Conservation (phyloP, 2,113 vertebrate genomes). For the Lanius collurio region DNA sequence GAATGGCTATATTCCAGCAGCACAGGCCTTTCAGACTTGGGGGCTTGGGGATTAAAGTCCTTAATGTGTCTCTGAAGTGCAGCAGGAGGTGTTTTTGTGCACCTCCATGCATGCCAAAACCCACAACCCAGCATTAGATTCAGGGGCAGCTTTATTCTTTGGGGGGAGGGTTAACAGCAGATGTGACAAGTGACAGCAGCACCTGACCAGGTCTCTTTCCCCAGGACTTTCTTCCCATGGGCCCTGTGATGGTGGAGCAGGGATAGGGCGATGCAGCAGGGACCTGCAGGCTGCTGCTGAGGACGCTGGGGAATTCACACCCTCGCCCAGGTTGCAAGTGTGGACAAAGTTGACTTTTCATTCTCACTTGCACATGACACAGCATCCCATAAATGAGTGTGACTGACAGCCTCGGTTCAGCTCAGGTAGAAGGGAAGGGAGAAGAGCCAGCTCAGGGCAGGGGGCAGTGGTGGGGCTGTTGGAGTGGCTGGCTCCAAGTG, state of each 20-base stretch:
- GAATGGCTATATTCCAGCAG: background rate
- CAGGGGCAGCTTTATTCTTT: background rate
- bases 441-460: background rate
- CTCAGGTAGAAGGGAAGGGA: background rate
- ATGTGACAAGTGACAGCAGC: background rate
- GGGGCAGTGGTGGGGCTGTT: background rate
- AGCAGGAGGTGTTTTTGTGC: background rate
- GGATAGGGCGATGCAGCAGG: background rate
- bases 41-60: background rate
- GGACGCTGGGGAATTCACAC: background rate
- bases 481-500: background rate
- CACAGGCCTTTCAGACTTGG: background rate
- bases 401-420: background rate
- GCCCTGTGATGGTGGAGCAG: background rate
- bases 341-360: background rate
- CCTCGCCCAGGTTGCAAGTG: background rate
- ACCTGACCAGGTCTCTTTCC: background rate
- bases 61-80: accelerated
- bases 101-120: accelerated
- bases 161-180: background rate
- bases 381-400: background rate
- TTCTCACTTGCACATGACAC: background rate
- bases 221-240: background rate
- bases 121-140: background rate
- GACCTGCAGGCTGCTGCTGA: background rate